A percentile compares a stretch with the other conserved stretches of the same genome.
These are phyloP conservation scores for Myotis daubentonii DNA, from an alignment of 2,797 vertebrate genomes.

Conservation along the genomic window DNA sequence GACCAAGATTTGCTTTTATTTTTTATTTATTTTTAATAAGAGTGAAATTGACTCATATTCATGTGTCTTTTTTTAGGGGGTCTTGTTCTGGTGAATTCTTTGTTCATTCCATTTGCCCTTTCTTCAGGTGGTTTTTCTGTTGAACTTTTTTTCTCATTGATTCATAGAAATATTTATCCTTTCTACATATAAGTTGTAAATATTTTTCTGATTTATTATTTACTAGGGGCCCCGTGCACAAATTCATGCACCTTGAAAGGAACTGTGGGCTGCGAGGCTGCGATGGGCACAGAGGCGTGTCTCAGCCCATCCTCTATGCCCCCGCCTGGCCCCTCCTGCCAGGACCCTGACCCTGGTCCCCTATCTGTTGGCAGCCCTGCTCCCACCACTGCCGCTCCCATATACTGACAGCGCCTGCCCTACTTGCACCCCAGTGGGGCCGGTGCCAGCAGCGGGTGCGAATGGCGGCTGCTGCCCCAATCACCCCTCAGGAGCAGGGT, in stretches of 20 bases:
- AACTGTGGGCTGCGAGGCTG: no score
- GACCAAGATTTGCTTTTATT: not conserved
- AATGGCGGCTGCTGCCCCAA: no score
- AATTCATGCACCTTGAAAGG: no score
- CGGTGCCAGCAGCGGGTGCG: accelerated
- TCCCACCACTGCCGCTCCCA: no score
- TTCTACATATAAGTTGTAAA: conserved; percentile 7
- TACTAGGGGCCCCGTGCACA: not conserved
- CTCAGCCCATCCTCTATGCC: no score
- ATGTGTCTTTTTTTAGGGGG: not conserved
- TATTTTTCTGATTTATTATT: conserved; percentile 30
- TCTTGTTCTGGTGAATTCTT: not conserved
- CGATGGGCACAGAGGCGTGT: no score
- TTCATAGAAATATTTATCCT: not conserved
- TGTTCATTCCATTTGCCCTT: not conserved
- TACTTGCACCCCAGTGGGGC: no score
- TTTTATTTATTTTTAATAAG: conserved; percentile 14
- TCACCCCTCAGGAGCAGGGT: no score
- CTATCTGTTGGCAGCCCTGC: no score
- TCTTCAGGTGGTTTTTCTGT: not conserved
- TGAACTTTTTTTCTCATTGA: not conserved
- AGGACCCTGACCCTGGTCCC: no score
- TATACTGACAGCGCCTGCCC: no score
- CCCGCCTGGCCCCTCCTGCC: no score
- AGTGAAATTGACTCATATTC: not conserved